Percentiles rank a stretch among this genome's conserved stretches.
Evolutionary conservation across 2,888 invertebrate species (phyloP).

Genomic region (Smittia aterrima): DNA sequence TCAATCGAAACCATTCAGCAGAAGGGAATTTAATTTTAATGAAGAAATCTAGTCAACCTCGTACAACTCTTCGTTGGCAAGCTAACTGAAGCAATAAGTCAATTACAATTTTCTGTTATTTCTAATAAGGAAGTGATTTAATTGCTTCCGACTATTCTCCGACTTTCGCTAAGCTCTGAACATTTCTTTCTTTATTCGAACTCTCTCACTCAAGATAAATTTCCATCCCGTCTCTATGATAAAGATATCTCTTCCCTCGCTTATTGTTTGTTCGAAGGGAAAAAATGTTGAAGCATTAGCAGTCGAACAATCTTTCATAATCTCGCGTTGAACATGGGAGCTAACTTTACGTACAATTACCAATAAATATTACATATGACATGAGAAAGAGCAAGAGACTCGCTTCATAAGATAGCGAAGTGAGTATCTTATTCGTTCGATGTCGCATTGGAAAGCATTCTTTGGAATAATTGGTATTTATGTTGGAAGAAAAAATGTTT

Average conservation of each 20-base stretch:
- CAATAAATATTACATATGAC: constrained; percentile 19
- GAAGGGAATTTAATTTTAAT: background rate
- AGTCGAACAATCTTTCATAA: constrained; percentile 24
- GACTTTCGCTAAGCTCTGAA: background rate
- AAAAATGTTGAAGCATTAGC: background rate
- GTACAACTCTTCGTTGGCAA: background rate
- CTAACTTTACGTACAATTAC: background rate
- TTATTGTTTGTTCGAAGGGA: background rate
- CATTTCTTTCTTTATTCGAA: no score
- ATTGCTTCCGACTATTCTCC: constrained; percentile 41
- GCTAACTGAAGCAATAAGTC: constrained; percentile 34
- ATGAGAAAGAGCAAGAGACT: constrained; percentile 7
- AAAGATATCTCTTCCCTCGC: background rate
- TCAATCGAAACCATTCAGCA: constrained; percentile 45
- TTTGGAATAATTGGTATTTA: constrained; percentile 42
- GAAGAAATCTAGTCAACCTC: background rate
- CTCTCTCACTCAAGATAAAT: background rate
- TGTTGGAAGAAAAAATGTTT: constrained; percentile 37
- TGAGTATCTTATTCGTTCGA: background rate
- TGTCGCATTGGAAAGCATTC: constrained; percentile 34
- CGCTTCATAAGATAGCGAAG: no score
- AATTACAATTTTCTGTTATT: constrained; percentile 36
- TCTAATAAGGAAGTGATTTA: constrained; percentile 42
- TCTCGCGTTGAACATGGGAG: constrained; percentile 8
- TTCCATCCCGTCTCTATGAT: constrained; percentile 11